Evolutionary conservation across 2,888 invertebrate genomes (phyloP).

Genomic region (Melieria picta): DNA sequence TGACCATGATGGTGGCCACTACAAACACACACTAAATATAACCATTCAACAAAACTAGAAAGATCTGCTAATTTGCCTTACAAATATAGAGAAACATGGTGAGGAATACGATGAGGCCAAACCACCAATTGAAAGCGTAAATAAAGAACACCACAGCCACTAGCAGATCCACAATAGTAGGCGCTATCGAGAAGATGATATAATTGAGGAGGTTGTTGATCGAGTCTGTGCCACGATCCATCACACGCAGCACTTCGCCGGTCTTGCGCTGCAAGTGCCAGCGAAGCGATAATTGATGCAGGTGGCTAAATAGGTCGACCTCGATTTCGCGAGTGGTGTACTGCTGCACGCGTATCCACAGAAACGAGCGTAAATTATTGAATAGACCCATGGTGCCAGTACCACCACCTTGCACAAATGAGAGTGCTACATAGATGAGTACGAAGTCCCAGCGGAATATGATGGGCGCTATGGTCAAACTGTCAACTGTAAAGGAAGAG

Average conservation of each 20-base stretch:
- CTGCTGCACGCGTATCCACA: conserved; percentile 97
- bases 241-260: conserved; percentile 94
- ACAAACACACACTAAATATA: conserved; percentile 48
- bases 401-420: conserved; percentile 96
- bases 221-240: conserved; percentile 97
- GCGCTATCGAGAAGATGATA: conserved; percentile 91
- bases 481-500: conserved; percentile 76
- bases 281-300: conserved; percentile 88
- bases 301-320: conserved; percentile 85
- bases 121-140: conserved; percentile 89
- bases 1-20: conserved; percentile 89
- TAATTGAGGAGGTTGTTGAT: conserved; percentile 93
- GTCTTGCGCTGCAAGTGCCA: conserved; percentile 97
- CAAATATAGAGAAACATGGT: conserved; percentile 94
- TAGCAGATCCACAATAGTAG: conserved; percentile 91
- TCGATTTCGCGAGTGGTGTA: conserved; percentile 93
- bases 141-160: conserved; percentile 92
- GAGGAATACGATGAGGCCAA: conserved; percentile 91
- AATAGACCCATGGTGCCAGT: conserved; percentile 92
- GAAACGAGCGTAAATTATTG: conserved; percentile 88
- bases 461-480: conserved; percentile 72
- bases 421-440: conserved; percentile 84
- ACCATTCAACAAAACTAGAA: background rate
- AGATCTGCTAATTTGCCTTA: conserved; percentile 67
- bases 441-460: conserved; percentile 90